phyloP scores from a whole-genome alignment of 2,113 vertebrate species.

The Ceyx cyanopectus region DNA sequence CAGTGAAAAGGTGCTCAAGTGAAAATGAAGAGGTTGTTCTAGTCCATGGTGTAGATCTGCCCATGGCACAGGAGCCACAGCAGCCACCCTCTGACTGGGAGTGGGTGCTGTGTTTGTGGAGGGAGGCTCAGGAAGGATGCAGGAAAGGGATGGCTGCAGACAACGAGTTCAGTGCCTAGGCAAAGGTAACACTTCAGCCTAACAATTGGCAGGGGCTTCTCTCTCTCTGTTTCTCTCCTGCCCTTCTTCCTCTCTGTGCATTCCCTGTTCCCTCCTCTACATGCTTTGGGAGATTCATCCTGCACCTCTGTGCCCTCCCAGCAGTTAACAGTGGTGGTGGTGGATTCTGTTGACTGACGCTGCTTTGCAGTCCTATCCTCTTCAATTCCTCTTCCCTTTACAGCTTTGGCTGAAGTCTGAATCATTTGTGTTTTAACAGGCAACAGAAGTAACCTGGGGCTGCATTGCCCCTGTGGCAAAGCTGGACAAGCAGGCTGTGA shows the following conservation, averaged over 20 bases:
- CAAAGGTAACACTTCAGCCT: conserved; percentile 25
- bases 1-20: background rate
- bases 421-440: background rate
- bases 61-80: background rate
- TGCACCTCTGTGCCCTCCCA: conserved; percentile 4
- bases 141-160: conserved; percentile 23
- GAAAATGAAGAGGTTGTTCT: background rate
- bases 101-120: background rate
- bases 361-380: background rate
- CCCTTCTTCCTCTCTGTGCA: conserved; percentile 15
- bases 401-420: background rate
- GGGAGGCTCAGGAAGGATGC: conserved; percentile 48
- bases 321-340: background rate
- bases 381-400: background rate
- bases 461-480: accelerated
- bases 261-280: conserved; percentile 3
- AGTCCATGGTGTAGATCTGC: background rate
- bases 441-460: background rate
- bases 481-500: background rate
- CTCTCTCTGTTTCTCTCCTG: conserved; percentile 21
- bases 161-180: conserved; percentile 36
- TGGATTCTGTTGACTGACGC: background rate
- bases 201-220: conserved; percentile 28
- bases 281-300: background rate
- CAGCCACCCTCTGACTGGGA: conserved; percentile 48